Conservation (phyloP, 2,888 invertebrate genomes). For the Ennomos quercinarius region DNA sequence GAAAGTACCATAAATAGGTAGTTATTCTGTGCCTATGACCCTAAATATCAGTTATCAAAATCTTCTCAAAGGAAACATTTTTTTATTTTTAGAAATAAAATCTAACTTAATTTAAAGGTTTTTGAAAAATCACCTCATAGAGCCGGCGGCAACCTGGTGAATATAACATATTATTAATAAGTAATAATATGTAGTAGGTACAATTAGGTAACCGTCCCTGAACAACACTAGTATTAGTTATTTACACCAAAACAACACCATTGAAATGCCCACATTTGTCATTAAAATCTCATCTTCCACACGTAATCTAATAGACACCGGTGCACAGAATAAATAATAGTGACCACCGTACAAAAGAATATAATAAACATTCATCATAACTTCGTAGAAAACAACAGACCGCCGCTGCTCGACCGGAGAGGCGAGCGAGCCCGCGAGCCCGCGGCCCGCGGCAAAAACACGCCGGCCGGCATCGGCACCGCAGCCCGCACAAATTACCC, state of each 20-base stretch:
- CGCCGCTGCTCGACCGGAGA: constrained; percentile 33
- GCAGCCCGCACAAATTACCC: constrained; percentile 65
- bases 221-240: no score
- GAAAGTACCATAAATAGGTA: no score
- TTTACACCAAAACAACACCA: no score
- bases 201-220: no score
- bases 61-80: neutral
- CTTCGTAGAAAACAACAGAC: constrained; percentile 17
- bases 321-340: no score
- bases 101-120: no score
- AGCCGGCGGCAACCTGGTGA: no score
- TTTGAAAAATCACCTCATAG: no score
- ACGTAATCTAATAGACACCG: constrained; percentile 29
- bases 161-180: no score
- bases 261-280: constrained; percentile 4
- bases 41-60: neutral
- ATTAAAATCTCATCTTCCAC: constrained; percentile 23
- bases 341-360: constrained; percentile 23
- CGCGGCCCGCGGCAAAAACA: constrained; percentile 42
- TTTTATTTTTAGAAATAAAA: no score
- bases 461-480: constrained; percentile 43
- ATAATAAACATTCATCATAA: constrained; percentile 36
- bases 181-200: no score
- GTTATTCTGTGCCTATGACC: no score
- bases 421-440: constrained; percentile 36